Base-by-base conservation (phyloP, 2,113 vertebrate genomes). In the Scalopus aquaticus region DNA sequence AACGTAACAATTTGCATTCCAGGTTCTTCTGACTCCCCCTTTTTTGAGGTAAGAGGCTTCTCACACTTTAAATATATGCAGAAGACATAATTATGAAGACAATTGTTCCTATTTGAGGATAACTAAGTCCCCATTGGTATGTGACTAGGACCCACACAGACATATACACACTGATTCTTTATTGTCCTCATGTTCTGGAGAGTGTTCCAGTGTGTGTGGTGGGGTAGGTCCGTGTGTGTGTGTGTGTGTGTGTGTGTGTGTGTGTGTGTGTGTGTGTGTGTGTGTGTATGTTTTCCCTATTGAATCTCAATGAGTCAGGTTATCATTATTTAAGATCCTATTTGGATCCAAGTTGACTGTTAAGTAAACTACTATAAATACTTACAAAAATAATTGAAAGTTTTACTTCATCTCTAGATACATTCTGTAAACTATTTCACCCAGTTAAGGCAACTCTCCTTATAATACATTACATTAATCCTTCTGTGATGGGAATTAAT, bases 171-270 rank as follows among this genome's bases (percentile, higher is more conserved):
- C 19, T 7, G 4, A 6, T 46, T 54, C 8, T 87, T 82, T n/a
- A 30, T 73, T 76, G 13, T 28, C 5, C 73, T 15, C 49, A 22
- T 5, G 12, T 64, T 78, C 2, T 65, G 60, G 3, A 84, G 30
- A 86, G 7, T 17, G 67, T 69, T 26, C 15, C 37, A 67, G 26
- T 65, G 17, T 16, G 32, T 65, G 64, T n/a, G n/a, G 22, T 64
- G 8, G 58, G 26, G 28, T 30, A 22, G 10, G 62, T 9, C 56
- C 56, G 19, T 60, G 3, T 10, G 0, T 11, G 0, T 5, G 13
- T 22, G 54, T n/a, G n/a, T n/a, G n/a, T n/a, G 19, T 60, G 3
- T 8, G 0, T 9, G 0, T 5, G 15, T 22, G 56, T 44, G 19
- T 60, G 3, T 11, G 0, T 11, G 0, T 5, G 15, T 22, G 56